phyloP scores from a whole-genome alignment of 2,888 invertebrate species.

The Idaea straminata region DNA sequence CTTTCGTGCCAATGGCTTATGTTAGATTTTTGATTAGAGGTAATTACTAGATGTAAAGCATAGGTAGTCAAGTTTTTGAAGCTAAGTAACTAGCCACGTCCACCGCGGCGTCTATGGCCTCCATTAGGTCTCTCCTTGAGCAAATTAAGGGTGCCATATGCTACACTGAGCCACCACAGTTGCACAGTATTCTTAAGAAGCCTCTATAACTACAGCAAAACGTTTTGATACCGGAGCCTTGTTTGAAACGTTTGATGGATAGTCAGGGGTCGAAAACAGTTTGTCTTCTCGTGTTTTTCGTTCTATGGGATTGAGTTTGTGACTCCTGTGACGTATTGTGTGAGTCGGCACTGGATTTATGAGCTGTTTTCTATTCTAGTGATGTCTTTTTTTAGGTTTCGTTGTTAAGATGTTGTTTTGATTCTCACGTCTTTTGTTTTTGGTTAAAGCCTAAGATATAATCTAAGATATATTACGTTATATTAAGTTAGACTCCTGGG shows the following conservation, averaged over 20 bases:
- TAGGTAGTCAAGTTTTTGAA: too few species aligned
- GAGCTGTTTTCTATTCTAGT: neutral
- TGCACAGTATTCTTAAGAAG: neutral
- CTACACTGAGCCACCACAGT: slow-evolving; percentile 41
- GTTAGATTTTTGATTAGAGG: too few species aligned
- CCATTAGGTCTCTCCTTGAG: too few species aligned
- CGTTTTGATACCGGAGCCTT: slow-evolving; percentile 37
- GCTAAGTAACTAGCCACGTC: too few species aligned
- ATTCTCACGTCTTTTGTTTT: neutral
- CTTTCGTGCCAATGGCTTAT: too few species aligned
- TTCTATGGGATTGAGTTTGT: slow-evolving; percentile 35
- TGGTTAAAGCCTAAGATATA: neutral
- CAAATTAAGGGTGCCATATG: too few species aligned
- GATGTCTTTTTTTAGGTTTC: neutral
- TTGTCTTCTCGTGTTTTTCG: slow-evolving; percentile 45
- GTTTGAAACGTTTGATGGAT: slow-evolving; percentile 71
- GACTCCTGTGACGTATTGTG: slow-evolving; percentile 36
- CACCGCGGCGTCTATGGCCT: too few species aligned
- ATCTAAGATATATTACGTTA: neutral
- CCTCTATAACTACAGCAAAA: neutral
- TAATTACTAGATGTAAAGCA: too few species aligned
- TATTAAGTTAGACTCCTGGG: too few species aligned
- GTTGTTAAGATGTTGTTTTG: neutral
- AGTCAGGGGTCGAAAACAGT: slow-evolving; percentile 49
- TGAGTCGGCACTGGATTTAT: slow-evolving; percentile 30